Evolutionary conservation across 2,797 vertebrate species (phyloP), one percentile per base, ranked within the genome.

Genomic region (Staurois parvus): DNA sequence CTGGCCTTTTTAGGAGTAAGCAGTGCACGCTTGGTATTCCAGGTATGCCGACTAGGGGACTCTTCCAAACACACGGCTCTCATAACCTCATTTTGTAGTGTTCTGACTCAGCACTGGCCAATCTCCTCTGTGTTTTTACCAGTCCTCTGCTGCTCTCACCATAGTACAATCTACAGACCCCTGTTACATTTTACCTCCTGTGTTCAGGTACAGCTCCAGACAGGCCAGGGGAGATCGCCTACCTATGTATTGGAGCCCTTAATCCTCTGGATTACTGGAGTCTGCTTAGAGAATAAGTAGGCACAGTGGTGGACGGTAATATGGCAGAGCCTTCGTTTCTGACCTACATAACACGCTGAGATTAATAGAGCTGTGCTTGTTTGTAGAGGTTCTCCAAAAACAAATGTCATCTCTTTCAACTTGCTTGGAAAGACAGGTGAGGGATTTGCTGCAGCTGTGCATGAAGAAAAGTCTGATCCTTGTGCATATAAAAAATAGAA

Each of bases 261-360:
- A 78, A 78, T 78, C 76, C 76, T 21, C 5, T 21, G 76, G 76
- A 78, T 78, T 78, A 78, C 40, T 64, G 34, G 76, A 78, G 76
- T 62, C 64, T 17, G n/a, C 76, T 78, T 66, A 66, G 26, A 17
- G 56, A 37, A 59, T 34, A 37, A n/a, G 62, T 37, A 62, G 12
- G 24, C n/a, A n/a, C 64, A 42, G 59, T 26, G 34, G 17, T 40
- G 75, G 30, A 19, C 24, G 13, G 34, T 77, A 76, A 76, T 62
- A 76, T 76, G 74, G 48, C 26, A 24, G 7, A 56, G n/a, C 28
- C 21, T 56, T 15, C 59, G 21, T 56, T n/a, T 15, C 32, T 72
- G 72, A 30, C 21, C 73, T 75, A 56, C 19, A 52, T 75, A 56
- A 75, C 13, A 56, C 24, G 30, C 75, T 26, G 13, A 2, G 5